These are phyloP conservation scores for Pseudomyrmex gracilis DNA, from an alignment of 1,140 invertebrate species.

Conservation along the genomic window DNA sequence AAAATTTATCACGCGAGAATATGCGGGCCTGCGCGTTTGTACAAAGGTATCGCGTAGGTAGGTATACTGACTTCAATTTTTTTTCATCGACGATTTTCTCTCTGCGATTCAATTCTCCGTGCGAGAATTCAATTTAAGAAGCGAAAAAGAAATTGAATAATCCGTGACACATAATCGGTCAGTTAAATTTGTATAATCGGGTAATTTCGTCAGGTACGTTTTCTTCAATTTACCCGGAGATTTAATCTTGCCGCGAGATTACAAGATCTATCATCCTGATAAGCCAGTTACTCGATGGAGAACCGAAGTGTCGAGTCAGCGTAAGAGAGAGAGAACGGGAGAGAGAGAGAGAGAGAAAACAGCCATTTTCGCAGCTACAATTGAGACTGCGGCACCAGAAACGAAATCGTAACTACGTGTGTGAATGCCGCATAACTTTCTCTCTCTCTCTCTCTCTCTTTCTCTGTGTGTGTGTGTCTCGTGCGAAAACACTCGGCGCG, in stretches of 20 bases:
- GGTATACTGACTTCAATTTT: too few relatives aligned
- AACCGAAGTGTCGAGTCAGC: conserved; percentile 41
- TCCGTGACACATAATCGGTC: too few relatives aligned
- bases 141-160: too few relatives aligned
- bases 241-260: conserved; percentile 11
- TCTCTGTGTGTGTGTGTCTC: conserved; percentile 33
- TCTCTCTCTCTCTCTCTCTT: conserved; percentile 44
- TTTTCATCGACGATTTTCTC: too few relatives aligned
- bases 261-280: conserved; percentile 46
- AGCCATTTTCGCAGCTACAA: conserved; percentile 8
- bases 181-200: too few relatives aligned
- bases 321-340: neutral
- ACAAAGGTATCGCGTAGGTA: too few relatives aligned
- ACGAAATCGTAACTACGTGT: conserved; percentile 41
- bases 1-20: too few relatives aligned
- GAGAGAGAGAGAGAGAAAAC: neutral
- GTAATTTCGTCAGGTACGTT: conserved; percentile 21
- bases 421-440: conserved; percentile 28
- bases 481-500: conserved; percentile 34
- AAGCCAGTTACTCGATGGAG: conserved; percentile 38
- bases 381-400: neutral
- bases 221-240: neutral
- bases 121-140: too few relatives aligned
- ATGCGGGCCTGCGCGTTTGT: too few relatives aligned
- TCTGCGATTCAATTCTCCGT: too few relatives aligned